These are phyloP conservation scores for Ormyrus thymus DNA, from an alignment of 2,888 invertebrate genomes.

Conservation along the genomic window DNA sequence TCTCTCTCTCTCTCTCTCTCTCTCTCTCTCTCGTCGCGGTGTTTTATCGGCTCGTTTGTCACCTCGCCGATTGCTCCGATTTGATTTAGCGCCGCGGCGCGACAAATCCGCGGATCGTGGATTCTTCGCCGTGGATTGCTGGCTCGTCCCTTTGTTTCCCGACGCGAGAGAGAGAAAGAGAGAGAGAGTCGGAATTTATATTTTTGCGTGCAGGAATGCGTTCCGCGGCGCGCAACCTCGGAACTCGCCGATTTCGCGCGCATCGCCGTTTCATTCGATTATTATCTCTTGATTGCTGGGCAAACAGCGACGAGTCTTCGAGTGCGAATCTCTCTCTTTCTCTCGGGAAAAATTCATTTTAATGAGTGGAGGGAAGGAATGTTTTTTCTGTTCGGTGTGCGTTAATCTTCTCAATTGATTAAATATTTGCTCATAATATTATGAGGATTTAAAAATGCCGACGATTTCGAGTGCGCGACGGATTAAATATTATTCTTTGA, in stretches of 20 bases:
- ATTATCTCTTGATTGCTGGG: slow-evolving; percentile 16
- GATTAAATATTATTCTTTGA: slow-evolving; percentile 2
- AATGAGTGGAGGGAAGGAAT: background rate
- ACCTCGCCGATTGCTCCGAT: slow-evolving; percentile 13
- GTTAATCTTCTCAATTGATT: background rate
- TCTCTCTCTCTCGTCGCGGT: too few relatives aligned
- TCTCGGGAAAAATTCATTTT: slow-evolving; percentile 9
- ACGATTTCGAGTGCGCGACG: background rate
- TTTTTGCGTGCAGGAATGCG: slow-evolving; percentile 25
- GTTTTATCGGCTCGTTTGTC: slow-evolving; percentile 36
- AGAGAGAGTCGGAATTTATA: background rate
- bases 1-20: too few relatives aligned
- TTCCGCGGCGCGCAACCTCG: background rate
- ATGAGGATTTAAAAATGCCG: background rate
- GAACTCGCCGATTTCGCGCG: background rate
- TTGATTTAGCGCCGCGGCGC: slow-evolving; percentile 18
- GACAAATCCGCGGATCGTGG: slow-evolving; percentile 5
- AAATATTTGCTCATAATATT: slow-evolving; percentile 12
- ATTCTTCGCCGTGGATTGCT: background rate
- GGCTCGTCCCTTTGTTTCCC: background rate
- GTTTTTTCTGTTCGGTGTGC: background rate
- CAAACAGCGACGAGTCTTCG: background rate
- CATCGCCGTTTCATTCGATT: background rate
- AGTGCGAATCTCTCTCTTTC: background rate
- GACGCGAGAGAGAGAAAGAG: too few relatives aligned